Conservation (phyloP, 2,888 invertebrate species). For the Calameuta filiformis region DNA sequence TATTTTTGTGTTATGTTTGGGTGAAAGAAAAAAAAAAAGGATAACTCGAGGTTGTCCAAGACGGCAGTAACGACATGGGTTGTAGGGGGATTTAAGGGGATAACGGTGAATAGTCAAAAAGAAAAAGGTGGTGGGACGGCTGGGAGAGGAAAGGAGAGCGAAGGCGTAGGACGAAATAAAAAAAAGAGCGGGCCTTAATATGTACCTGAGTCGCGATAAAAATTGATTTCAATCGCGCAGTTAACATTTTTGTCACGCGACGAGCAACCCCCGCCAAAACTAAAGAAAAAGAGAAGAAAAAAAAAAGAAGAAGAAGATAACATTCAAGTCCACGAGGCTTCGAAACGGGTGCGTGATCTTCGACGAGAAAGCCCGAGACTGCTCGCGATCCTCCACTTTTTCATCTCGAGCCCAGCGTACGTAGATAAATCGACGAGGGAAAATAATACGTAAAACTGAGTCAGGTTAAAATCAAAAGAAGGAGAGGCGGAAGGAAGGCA, state of each 20-base stretch:
- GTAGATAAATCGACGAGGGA: not conserved
- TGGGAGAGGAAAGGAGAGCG: not conserved
- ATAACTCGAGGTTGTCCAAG: not conserved
- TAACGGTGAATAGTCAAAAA: not conserved
- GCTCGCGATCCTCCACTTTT: not conserved
- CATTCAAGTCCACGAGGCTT: conserved; percentile 32
- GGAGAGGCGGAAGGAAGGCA: not conserved
- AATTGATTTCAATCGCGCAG: conserved; percentile 32
- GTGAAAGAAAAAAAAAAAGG: not conserved
- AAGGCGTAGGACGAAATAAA: conserved; percentile 26
- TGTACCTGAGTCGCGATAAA: conserved; percentile 60
- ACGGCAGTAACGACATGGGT: not conserved
- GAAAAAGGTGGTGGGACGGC: not conserved
- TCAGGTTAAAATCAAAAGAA: not conserved
- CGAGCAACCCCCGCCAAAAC: conserved; percentile 44
- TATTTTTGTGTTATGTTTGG: not conserved
- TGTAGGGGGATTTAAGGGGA: not conserved
- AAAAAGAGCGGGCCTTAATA: conserved; percentile 59
- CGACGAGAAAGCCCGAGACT: not conserved
- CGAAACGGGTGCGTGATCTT: not conserved
- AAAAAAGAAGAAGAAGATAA: not conserved
- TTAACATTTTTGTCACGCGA: conserved; percentile 22
- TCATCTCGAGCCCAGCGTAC: not conserved
- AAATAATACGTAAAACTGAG: not conserved
- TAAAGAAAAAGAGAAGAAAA: too few relatives aligned